A percentile compares a stretch with the other conserved stretches of the same genome.
These are phyloP conservation scores for Phengaris alcon DNA, from an alignment of 2,888 invertebrate species.

Conservation along the genomic window DNA sequence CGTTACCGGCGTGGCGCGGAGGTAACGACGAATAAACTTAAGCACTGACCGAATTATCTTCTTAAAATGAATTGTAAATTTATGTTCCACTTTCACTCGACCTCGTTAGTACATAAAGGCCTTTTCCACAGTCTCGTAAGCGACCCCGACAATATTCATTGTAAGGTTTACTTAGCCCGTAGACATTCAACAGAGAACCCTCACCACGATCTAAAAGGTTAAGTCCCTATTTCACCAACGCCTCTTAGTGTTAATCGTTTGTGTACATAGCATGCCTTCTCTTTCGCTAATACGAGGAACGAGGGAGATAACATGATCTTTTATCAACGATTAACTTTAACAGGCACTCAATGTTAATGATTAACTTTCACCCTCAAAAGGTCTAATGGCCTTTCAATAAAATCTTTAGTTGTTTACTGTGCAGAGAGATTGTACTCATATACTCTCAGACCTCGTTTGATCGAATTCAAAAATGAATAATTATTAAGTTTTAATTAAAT, in stretches of 20 bases:
- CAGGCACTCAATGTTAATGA: background rate
- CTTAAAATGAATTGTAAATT: conserved; percentile 3
- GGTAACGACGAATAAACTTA: background rate
- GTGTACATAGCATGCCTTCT: no score
- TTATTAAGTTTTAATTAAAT: no score
- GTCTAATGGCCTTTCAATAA: conserved; percentile 9
- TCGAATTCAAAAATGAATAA: background rate
- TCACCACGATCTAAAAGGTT: background rate
- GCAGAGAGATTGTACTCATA: background rate
- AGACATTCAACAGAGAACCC: background rate
- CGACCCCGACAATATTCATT: background rate
- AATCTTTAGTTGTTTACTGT: background rate
- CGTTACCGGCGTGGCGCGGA: background rate
- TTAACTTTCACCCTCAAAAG: conserved; percentile 18
- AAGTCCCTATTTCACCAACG: no score
- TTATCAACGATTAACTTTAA: no score
- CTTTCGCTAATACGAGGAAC: no score
- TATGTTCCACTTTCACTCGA: background rate
- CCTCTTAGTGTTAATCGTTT: no score
- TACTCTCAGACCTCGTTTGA: background rate
- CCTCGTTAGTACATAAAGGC: conserved; percentile 6
- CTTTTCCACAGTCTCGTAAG: background rate
- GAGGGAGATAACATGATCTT: no score
- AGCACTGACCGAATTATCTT: background rate
- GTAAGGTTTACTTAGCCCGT: conserved; percentile 4